These are phyloP conservation scores for Cactoblastis cactorum DNA, from an alignment of 2,888 invertebrate genomes.

Conservation along the genomic window DNA sequence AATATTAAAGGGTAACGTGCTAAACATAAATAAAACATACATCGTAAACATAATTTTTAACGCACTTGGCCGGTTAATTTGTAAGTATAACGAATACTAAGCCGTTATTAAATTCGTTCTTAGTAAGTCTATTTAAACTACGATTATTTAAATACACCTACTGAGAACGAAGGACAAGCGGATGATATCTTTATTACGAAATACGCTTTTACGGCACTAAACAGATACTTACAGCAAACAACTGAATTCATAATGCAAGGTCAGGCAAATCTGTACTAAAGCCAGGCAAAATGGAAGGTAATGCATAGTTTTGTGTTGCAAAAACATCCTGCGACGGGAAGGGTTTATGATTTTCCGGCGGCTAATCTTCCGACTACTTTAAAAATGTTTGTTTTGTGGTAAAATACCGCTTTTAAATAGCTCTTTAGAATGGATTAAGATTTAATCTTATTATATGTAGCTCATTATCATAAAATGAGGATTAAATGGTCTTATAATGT, in stretches of 20 bases:
- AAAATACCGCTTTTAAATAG: background rate
- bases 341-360: background rate
- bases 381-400: background rate
- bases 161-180: too few relatives aligned
- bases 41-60: too few relatives aligned
- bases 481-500: background rate
- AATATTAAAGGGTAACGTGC: too few relatives aligned
- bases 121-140: too few relatives aligned
- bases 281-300: background rate
- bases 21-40: too few relatives aligned
- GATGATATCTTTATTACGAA: too few relatives aligned
- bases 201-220: too few relatives aligned
- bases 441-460: background rate
- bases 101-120: too few relatives aligned
- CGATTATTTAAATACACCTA: too few relatives aligned
- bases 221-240: background rate
- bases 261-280: background rate
- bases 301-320: background rate
- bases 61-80: too few relatives aligned
- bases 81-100: too few relatives aligned
- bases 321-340: conserved; percentile 4
- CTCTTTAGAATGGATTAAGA: background rate
- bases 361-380: conserved; percentile 2
- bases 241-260: background rate
- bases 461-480: background rate